Conservation (phyloP, 2,113 vertebrate species). For the Australoheros scitulus region DNA sequence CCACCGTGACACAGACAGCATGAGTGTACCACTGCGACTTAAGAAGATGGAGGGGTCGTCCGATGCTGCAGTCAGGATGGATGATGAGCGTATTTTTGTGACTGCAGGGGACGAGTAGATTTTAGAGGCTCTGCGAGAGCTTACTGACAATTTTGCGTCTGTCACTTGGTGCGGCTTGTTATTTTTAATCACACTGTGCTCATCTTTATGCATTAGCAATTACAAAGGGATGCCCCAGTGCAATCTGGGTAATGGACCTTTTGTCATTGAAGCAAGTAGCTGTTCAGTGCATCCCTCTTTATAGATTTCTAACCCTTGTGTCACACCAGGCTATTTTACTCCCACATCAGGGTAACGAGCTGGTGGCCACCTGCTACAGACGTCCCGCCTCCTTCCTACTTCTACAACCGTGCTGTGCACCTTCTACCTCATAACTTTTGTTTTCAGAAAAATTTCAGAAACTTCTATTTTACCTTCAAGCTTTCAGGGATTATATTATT, state of each 20-base stretch:
- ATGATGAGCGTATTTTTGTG: slow-evolving; percentile 15
- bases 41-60: slow-evolving; percentile 28
- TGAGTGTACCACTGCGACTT: background rate
- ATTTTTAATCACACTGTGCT: background rate
- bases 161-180: background rate
- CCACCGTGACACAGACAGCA: slow-evolving; percentile 28
- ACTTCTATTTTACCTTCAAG: background rate
- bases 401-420: background rate
- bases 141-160: background rate
- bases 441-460: background rate
- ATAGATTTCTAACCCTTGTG: background rate
- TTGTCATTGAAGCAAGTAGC: slow-evolving; percentile 11
- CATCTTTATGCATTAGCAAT: slow-evolving; percentile 31
- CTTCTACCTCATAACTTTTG: background rate
- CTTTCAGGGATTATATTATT: background rate
- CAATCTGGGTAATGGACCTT: slow-evolving; percentile 31
- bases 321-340: background rate
- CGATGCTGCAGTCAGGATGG: slow-evolving; percentile 2
- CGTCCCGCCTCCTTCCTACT: background rate
- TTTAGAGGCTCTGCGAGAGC: background rate
- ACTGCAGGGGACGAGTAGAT: background rate
- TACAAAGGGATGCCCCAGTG: background rate
- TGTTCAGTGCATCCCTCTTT: background rate
- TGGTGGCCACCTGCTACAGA: background rate
- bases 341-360: background rate